Base-by-base conservation (phyloP, 2,797 vertebrate species). In the Orientallactaga sibirica region DNA sequence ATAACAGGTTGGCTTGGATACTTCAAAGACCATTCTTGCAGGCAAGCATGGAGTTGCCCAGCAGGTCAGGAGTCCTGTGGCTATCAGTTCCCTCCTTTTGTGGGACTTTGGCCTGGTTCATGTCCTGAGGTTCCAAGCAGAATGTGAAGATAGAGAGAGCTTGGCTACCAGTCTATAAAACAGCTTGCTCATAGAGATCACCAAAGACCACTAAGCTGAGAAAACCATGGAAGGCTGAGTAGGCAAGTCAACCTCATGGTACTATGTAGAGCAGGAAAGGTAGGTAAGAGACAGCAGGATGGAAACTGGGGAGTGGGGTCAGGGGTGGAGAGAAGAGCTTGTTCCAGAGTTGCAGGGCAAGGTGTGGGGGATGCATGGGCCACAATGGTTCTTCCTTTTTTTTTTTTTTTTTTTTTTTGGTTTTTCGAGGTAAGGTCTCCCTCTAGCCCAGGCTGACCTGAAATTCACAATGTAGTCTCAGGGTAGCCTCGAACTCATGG, bases 361-460 rank as follows among this genome's bases (percentile, higher is more conserved):
- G 19, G 37, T 25, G 16, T 9, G 29, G n/a, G n/a, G 29, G 22
- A 43, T 62, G 12, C 14, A 27, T 78, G 33, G 68, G n/a, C 0
- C 22, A 48, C 1, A 2, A 4, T 33, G 15, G 52, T 24, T 8
- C 0, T 2, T n/a, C 4, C 0, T 4, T 48, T 48, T 48, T 48
- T 48, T 48, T 48, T 48, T 48, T 48, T 4, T 48, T 48, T 48
- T 6, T 48, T 48, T 48, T 48, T 37, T 37, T 37, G 33, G 33
- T 37, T 37, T 37, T 37, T 37, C 33, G 33, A 37, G 33, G 33
- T 37, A 37, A 37, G 2, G 33, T 37, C 33, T 37, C 33, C 33
- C 33, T 37, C 33, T 37, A 37, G 33, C 33, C 2, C 33, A 37
- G 33, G 33, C 33, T 37, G 33, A 37, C 33, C 33, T 37, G 33